Evolutionary conservation across 2,113 vertebrate species (phyloP), one percentile per base, ranked within the genome.

Genomic region (Calyptommatus sinebrachiatus): DNA sequence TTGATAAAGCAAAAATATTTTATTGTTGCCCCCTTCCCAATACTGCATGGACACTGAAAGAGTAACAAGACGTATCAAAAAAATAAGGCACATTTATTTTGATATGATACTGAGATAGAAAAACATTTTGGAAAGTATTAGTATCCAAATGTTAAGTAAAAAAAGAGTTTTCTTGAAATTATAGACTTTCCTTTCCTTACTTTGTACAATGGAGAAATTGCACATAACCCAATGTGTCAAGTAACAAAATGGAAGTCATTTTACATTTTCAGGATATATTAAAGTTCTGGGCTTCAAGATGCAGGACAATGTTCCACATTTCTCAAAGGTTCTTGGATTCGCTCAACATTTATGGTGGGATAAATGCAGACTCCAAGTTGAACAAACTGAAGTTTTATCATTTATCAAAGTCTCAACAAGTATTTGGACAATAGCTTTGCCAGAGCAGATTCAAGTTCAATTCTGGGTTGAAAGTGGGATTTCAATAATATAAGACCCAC

Each of bases 1-100:
- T 88, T 87, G 87, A 90, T 76, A 91, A 88, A 90, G 93, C 84
- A 90, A 70, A 86, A 26, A 93, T 84, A 91, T 87, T 83, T 86
- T 90, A 89, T 61, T 84, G 82, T 84, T 86, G 93, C 84, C 22
- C 80, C 77, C 41, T 8, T n/a, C 74, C 82, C 84, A 86, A 92
- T 88, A 91, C 91, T 88, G 65, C 29, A 89, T 87, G 89, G 90
- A 94, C 91, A 94, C 88, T 83, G 93, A 92, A 92, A 91, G 88
- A 93, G 83, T 94, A 95, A 94, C 90, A 92, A 93, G 89, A 95
- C 86, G 11, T 93, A 94, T 94, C 87, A 92, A 95, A 95, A 96
- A 81, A 95, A 96, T 96, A 96, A 96, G 95, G 96, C 95, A 96
- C 95, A 95, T 95, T 94, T 90, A 95, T 93, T 91, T 93, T 92